Percentiles rank a stretch among this genome's conserved stretches.
These are phyloP conservation scores for Ostrea edulis DNA, from an alignment of 1,140 invertebrate species.

Conservation along the genomic window DNA sequence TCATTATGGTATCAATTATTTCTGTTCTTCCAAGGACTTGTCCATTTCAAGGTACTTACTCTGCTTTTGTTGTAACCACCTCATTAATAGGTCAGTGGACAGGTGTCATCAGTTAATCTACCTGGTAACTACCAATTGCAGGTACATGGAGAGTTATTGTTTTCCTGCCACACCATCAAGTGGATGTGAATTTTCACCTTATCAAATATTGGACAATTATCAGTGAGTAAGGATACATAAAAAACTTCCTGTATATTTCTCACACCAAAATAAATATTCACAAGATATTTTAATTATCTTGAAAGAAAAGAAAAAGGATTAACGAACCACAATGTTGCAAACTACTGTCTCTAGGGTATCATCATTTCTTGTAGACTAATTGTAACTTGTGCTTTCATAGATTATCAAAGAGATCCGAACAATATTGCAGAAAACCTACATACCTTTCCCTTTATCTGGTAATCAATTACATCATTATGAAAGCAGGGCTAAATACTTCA, in stretches of 20 bases:
- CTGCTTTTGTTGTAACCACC: background rate
- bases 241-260: background rate
- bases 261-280: background rate
- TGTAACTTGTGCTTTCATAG: constrained; percentile 1
- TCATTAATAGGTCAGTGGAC: background rate
- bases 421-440: background rate
- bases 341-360: background rate
- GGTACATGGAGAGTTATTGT: constrained; percentile 22
- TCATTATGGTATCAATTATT: background rate
- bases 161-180: background rate
- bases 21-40: background rate
- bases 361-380: background rate
- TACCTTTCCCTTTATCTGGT: constrained; percentile 18
- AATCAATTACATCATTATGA: background rate
- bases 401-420: constrained; percentile 27
- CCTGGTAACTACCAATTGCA: constrained; percentile 1
- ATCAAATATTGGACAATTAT: background rate
- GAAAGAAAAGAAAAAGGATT: background rate
- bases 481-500: background rate
- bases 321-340: background rate
- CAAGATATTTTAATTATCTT: background rate
- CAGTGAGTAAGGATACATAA: background rate
- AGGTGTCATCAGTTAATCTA: constrained; percentile 30
- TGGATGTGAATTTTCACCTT: constrained; percentile 2
- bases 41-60: background rate